Evolutionary conservation across 2,113 vertebrate genomes (phyloP).

Genomic region (Pachypanchax playfairii): DNA sequence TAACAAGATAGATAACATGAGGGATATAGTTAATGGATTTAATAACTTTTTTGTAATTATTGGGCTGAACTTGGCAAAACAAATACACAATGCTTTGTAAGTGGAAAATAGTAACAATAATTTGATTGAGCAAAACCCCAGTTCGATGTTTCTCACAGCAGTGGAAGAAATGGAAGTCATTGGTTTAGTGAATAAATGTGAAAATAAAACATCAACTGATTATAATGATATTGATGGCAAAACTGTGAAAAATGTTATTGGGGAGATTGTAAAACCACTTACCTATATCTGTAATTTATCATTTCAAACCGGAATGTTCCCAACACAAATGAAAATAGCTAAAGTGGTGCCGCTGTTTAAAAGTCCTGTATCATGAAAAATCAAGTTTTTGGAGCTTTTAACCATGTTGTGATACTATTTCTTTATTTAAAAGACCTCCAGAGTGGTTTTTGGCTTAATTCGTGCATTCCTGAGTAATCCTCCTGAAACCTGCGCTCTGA

Average conservation of each 20-base stretch:
- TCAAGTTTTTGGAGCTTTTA: too few species aligned
- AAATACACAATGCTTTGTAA: neutral
- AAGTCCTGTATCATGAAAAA: too few species aligned
- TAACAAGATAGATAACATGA: neutral
- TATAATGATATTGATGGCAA: too few species aligned
- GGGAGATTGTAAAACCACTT: too few species aligned
- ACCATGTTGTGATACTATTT: too few species aligned
- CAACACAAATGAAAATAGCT: too few species aligned
- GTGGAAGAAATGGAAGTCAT: neutral
- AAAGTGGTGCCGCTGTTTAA: neutral
- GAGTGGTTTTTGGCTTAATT: too few species aligned
- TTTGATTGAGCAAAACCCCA: neutral
- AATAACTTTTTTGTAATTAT: neutral
- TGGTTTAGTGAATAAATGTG: neutral
- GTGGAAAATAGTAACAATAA: neutral
- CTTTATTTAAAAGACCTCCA: too few species aligned
- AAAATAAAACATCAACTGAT: neutral
- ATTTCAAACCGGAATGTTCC: neutral
- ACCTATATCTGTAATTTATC: neutral
- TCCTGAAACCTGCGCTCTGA: too few species aligned
- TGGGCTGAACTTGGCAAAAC: neutral
- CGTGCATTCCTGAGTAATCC: too few species aligned
- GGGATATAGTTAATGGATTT: neutral
- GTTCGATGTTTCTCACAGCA: neutral
- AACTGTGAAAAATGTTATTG: too few species aligned